These are phyloP conservation scores for Amblyteles armatorius DNA, from an alignment of 2,888 invertebrate species.

Conservation along the genomic window DNA sequence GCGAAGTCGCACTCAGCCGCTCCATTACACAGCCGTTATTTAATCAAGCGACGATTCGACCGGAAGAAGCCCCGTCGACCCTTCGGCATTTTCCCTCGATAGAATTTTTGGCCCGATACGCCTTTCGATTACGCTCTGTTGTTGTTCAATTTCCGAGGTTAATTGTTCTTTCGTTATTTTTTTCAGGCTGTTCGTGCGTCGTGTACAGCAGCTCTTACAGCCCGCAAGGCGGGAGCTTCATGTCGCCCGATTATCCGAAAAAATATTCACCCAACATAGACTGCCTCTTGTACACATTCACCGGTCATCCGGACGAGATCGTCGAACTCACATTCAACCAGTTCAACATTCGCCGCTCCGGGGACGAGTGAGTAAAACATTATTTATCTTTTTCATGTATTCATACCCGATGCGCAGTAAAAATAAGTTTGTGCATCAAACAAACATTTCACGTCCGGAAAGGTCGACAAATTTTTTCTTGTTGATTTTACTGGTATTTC, in stretches of 20 bases:
- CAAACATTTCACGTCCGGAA: background rate
- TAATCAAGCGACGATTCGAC: background rate
- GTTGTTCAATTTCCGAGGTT: constrained; percentile 39
- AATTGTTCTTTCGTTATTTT: constrained; percentile 56
- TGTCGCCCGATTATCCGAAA: constrained; percentile 93
- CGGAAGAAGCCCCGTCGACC: background rate
- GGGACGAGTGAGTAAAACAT: constrained; percentile 88
- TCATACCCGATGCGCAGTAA: background rate
- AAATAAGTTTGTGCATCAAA: background rate
- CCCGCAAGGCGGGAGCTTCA: constrained; percentile 92
- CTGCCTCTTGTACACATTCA: constrained; percentile 94
- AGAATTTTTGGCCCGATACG: background rate
- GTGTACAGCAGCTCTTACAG: constrained; percentile 92
- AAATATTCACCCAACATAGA: constrained; percentile 90
- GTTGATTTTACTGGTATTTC: background rate
- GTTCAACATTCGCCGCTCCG: constrained; percentile 90
- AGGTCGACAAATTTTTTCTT: background rate
- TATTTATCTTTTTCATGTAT: background rate
- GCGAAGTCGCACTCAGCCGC: background rate
- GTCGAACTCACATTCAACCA: constrained; percentile 93
- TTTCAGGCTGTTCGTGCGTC: constrained; percentile 93
- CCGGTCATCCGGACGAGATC: constrained; percentile 91
- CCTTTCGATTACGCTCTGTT: background rate
- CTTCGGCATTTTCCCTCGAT: background rate
- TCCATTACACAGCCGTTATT: background rate